Base-by-base conservation (phyloP, 1,140 invertebrate genomes). In the Cryptotermes secundus region DNA sequence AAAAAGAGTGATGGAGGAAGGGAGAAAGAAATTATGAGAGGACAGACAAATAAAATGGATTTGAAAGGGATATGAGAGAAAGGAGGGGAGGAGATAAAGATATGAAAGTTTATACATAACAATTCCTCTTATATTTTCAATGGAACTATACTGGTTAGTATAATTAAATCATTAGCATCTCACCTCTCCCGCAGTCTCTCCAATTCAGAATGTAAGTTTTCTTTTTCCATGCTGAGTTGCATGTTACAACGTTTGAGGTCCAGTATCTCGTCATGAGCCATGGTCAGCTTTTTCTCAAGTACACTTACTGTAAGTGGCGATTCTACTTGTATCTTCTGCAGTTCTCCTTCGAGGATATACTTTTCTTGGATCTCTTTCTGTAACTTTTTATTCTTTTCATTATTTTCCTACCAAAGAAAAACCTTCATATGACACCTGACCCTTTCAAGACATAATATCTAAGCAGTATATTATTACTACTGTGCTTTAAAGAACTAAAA, bases 331-430 rank as follows among this genome's bases (percentile, higher is more conserved):
- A 72, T 26, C n/a, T 72, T 72, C 14, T 72, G 26, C 59, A 72
- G 59, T n/a, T 72, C 26, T n/a, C 26, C n/a, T 72, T 72, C 59
- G 10, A 72, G 12, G n/a, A 14, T 14, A 31, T 31, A 14, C 59
- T 72, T 72, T 31, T 72, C 59, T n/a, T n/a, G n/a, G n/a, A 72
- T 72, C 59, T 72, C 59, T 72, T 72, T 72, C 59, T 72, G 59
- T 31, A 72, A 72, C 31, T 10, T 72, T 72, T n/a, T 26, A 1
- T 72, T 31, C 10, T 72, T 72, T 72, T 72, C 59, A n/a, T 3
- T 72, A 31, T 72, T 72, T 14, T 72, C 59, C 59, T 72, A 22
- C 22, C 45, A 49, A 49, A 59, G 2, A 72, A 72, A 72, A 72
- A 72, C n/a, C 7, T n/a, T 72, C 31, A 49, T 12, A 72, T 72